These are phyloP conservation scores for Prionailurus bengalensis DNA, from an alignment of 2,113 vertebrate genomes.

Conservation along the genomic window DNA sequence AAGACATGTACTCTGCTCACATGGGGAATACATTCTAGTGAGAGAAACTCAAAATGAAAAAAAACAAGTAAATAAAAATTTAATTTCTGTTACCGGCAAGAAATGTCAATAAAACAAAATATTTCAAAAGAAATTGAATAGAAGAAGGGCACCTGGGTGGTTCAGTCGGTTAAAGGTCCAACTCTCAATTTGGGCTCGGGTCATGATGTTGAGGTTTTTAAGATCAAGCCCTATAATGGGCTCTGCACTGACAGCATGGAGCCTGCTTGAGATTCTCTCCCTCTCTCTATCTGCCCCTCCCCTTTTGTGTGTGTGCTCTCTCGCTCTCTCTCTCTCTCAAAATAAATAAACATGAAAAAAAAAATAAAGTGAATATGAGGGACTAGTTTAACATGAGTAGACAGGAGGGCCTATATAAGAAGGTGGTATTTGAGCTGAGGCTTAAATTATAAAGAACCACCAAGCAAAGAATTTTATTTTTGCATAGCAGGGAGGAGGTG, in stretches of 20 bases:
- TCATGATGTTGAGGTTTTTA: too few species aligned
- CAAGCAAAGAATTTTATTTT: not conserved
- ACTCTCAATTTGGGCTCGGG: too few species aligned
- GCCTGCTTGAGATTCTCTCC: too few species aligned
- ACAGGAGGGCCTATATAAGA: not conserved
- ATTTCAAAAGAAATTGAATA: not conserved
- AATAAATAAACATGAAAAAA: too few species aligned
- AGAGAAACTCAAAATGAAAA: not conserved
- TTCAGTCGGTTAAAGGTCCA: too few species aligned
- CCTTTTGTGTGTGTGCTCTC: too few species aligned
- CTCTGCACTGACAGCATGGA: too few species aligned
- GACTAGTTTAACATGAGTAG: not conserved
- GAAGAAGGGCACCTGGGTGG: too few species aligned
- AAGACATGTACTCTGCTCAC: not conserved
- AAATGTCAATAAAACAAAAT: not conserved
- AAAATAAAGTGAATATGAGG: not conserved
- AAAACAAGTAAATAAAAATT: not conserved
- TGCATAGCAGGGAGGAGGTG: rapidly evolving
- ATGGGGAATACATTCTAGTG: not conserved
- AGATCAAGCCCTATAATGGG: too few species aligned
- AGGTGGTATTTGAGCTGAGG: not conserved
- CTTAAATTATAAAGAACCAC: not conserved
- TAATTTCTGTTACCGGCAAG: not conserved
- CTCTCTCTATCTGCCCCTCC: too few species aligned
- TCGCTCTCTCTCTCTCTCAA: too few species aligned